Conservation (phyloP, 2,797 vertebrate genomes). For the Scarus forsteni region DNA sequence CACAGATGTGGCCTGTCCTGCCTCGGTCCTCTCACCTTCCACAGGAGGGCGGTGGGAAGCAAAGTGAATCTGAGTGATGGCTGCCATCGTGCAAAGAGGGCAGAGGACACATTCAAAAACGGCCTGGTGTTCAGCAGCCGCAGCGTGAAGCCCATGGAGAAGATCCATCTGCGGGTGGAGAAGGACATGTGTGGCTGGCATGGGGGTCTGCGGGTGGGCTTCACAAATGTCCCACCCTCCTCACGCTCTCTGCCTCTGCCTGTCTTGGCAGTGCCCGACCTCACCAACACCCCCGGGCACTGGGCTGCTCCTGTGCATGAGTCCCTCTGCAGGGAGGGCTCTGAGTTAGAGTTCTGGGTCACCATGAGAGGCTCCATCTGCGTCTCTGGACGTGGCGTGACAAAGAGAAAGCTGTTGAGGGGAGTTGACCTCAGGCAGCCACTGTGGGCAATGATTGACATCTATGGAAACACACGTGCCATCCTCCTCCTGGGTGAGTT, state of each 20-base stretch:
- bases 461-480: constrained; percentile 86
- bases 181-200: constrained; percentile 48
- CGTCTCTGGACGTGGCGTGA: constrained; percentile 6
- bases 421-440: constrained; percentile 68
- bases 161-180: constrained; percentile 76
- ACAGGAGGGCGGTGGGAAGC: constrained; percentile 71
- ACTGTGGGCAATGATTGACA: constrained; percentile 88
- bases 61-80: constrained; percentile 71
- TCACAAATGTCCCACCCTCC: constrained; percentile 82
- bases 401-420: constrained; percentile 17
- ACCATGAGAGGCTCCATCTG: constrained; percentile 65
- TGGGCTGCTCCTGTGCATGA: constrained; percentile 75
- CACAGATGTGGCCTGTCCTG: constrained; percentile 58
- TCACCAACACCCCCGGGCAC: constrained; percentile 74
- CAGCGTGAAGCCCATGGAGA: constrained; percentile 71
- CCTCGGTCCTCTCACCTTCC: constrained; percentile 83
- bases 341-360: constrained; percentile 85
- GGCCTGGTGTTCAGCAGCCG: constrained; percentile 88
- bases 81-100: constrained; percentile 56
- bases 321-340: constrained; percentile 30
- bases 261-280: constrained; percentile 81
- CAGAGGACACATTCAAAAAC: constrained; percentile 65
- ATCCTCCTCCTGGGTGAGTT: constrained; percentile 83
- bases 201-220: constrained; percentile 86
- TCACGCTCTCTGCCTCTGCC: constrained; percentile 76